A percentile compares a stretch with the other conserved stretches of the same genome.
Conservation (phyloP, 2,113 vertebrate species). For the Pungitius pungitius region DNA sequence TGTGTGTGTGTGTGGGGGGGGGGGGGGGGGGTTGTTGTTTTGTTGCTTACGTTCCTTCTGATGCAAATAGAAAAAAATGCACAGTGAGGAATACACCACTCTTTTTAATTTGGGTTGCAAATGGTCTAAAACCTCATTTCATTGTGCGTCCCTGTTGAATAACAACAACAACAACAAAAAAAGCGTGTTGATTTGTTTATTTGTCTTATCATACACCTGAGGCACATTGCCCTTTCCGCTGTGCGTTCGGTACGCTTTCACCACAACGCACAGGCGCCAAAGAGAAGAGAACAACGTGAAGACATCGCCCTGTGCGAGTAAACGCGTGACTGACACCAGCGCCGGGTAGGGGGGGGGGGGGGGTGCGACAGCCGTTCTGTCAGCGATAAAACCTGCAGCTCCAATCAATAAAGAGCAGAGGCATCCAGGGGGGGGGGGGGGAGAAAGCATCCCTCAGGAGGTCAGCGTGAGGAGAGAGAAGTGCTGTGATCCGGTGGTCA, state of each 20-base stretch:
- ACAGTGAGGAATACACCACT: neutral
- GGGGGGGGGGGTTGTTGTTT: neutral
- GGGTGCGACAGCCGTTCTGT: slow-evolving; percentile 1
- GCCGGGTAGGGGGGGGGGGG: no score
- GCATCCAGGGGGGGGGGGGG: no score
- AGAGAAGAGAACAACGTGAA: neutral
- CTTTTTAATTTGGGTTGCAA: neutral
- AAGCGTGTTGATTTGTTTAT: neutral
- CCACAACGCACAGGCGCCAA: neutral
- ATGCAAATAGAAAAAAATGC: neutral
- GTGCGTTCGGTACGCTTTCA: neutral
- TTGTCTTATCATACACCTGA: neutral
- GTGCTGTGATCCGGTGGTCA: no score
- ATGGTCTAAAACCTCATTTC: neutral
- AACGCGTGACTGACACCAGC: neutral
- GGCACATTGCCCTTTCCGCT: neutral
- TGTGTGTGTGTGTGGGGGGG: no score
- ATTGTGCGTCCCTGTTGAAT: neutral
- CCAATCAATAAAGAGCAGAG: neutral
- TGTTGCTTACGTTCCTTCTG: neutral
- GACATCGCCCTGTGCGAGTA: neutral
- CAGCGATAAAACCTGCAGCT: neutral
- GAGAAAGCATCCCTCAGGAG: no score
- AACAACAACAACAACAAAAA: neutral
- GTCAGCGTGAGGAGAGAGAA: no score